Percentiles rank a stretch among this genome's conserved stretches.
Evolutionary conservation across 1,140 invertebrate species (phyloP).

Genomic region (Onthophagus taurus): DNA sequence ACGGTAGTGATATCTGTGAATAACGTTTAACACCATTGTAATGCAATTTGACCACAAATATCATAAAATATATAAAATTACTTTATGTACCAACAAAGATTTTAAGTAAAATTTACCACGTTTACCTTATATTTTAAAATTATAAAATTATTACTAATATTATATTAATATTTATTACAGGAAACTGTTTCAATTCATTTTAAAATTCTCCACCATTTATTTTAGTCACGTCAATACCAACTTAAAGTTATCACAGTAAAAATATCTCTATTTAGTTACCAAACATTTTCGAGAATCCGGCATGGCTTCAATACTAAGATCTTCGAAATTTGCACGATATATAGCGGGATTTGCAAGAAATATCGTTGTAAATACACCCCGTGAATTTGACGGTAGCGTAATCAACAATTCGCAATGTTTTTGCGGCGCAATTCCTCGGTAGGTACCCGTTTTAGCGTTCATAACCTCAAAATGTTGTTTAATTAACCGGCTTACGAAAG

Average conservation of each 20-base stretch:
- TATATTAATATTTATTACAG: too few species aligned
- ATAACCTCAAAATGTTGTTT: background rate
- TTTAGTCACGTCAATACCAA: background rate
- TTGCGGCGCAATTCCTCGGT: conserved; percentile 41
- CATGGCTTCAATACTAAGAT: conserved; percentile 56
- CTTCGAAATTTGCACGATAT: conserved; percentile 58
- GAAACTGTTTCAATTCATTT: too few species aligned
- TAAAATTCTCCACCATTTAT: too few species aligned
- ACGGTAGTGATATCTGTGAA: too few species aligned
- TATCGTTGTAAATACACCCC: conserved; percentile 49
- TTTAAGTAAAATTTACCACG: too few species aligned
- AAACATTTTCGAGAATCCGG: conserved; percentile 10
- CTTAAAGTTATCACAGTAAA: background rate
- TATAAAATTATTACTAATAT: too few species aligned
- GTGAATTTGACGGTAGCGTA: conserved; percentile 42
- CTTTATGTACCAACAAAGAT: too few species aligned
- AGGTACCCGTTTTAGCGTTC: conserved; percentile 12
- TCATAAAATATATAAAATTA: too few species aligned
- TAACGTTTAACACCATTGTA: too few species aligned
- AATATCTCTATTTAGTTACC: background rate
- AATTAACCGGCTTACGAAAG: conserved; percentile 7
- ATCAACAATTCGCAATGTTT: conserved; percentile 40
- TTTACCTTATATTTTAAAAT: too few species aligned
- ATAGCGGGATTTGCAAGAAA: conserved; percentile 57
- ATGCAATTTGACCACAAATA: too few species aligned